A percentile compares a stretch with the other conserved stretches of the same genome.
phyloP scores from a whole-genome alignment of 2,888 invertebrate genomes.

The Archips crataeganus region DNA sequence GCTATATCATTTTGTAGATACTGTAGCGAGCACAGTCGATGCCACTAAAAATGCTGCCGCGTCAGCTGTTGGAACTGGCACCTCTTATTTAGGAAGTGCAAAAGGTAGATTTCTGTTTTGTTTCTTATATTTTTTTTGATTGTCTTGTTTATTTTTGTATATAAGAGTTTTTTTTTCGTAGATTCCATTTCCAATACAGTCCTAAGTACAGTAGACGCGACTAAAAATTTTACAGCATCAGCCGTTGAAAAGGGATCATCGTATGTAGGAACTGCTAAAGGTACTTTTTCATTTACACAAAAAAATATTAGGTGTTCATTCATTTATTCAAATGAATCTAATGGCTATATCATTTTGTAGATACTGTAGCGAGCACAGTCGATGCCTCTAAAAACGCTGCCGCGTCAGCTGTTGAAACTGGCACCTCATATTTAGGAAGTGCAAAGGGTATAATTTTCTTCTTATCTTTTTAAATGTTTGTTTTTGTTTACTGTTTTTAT shows the following conservation, averaged over 20 bases:
- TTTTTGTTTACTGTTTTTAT: background rate
- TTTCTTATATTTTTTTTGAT: background rate
- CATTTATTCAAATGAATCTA: background rate
- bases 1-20: slow-evolving; percentile 55
- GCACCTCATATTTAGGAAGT: slow-evolving; percentile 53
- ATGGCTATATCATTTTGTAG: slow-evolving; percentile 54
- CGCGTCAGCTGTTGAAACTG: slow-evolving; percentile 61
- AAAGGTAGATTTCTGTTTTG: slow-evolving; percentile 53
- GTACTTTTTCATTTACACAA: background rate
- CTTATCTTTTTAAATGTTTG: background rate
- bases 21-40: slow-evolving; percentile 63
- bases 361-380: slow-evolving; percentile 62
- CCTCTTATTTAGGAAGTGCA: slow-evolving; percentile 54
- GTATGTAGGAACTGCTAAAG: slow-evolving; percentile 57
- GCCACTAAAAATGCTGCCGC: slow-evolving; percentile 63
- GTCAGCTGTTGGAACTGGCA: slow-evolving; percentile 61
- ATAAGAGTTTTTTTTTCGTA: slow-evolving; percentile 46
- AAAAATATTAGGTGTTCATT: background rate
- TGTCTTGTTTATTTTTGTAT: background rate
- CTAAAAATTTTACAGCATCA: slow-evolving; percentile 63
- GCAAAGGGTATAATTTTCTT: slow-evolving; percentile 57
- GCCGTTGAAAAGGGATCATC: slow-evolving; percentile 60
- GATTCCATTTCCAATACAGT: slow-evolving; percentile 61
- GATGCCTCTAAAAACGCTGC: slow-evolving; percentile 65
- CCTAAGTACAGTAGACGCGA: slow-evolving; percentile 62